phyloP scores from a whole-genome alignment of 1,140 invertebrate genomes.

The Littorina saxatilis region DNA sequence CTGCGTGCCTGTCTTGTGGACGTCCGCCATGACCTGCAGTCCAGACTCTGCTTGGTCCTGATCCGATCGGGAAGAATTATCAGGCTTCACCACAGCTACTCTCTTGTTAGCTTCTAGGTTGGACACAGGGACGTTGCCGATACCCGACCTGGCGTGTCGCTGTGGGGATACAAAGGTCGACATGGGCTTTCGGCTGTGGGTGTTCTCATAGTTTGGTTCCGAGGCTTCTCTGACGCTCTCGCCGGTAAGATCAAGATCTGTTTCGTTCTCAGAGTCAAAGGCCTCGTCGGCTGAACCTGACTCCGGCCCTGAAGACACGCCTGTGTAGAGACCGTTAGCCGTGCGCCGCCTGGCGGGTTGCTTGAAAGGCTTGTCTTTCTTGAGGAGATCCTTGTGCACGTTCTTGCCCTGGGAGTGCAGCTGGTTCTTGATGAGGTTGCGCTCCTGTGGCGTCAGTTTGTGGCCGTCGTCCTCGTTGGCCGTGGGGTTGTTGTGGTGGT shows the following conservation, averaged over 20 bases:
- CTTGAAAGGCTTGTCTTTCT: constrained; percentile 37
- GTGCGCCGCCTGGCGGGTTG: constrained; percentile 36
- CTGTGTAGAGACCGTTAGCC: constrained; percentile 47
- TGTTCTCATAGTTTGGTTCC: constrained; percentile 14
- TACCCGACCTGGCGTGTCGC: neutral
- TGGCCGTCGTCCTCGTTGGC: constrained; percentile 48
- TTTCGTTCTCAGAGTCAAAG: constrained; percentile 36
- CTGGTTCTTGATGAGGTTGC: constrained; percentile 51
- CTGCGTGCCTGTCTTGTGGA: constrained; percentile 35
- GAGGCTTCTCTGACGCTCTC: constrained; percentile 21
- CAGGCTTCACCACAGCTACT: neutral
- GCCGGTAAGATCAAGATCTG: constrained; percentile 22
- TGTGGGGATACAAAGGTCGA: constrained; percentile 28
- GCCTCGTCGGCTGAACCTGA: constrained; percentile 54
- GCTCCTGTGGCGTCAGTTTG: constrained; percentile 44
- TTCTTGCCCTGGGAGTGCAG: constrained; percentile 53
- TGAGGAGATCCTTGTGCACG: constrained; percentile 54
- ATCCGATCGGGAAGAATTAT: constrained; percentile 30
- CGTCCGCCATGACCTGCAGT: constrained; percentile 37
- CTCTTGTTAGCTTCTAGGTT: neutral
- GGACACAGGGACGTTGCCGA: no score
- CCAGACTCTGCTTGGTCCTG: constrained; percentile 29
- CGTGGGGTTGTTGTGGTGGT: constrained; percentile 20
- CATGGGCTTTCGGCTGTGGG: constrained; percentile 13
- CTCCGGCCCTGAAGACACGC: constrained; percentile 44